Base-by-base conservation (phyloP, 2,113 vertebrate species). In the Xiphophorus couchianus region DNA sequence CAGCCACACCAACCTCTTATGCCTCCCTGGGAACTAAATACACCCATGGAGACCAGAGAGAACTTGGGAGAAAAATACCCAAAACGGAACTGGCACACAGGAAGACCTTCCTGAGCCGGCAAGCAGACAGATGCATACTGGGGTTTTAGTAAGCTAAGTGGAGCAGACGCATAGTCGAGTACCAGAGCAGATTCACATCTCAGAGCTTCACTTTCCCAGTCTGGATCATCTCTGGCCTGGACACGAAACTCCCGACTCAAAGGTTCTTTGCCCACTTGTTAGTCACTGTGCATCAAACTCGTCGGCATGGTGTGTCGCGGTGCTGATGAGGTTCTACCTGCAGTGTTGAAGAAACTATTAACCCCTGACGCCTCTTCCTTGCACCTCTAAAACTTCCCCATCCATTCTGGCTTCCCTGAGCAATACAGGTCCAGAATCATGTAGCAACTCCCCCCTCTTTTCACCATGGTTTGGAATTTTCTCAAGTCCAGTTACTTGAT, bases 361-460 rank as follows among this genome's bases (percentile, higher is more conserved):
- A 77, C 80, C 82, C 70, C 51, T 11, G 62, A 29, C 39, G 62
- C 75, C 44, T 71, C 62, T 62, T 61, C 74, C 10, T 60, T 66
- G 73, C 71, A 42, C 72, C 77, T 82, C 73, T 76, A 86, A 81
- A 86, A 81, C 75, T 77, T 73, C 22, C 70, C 71, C 69, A 72
- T 87, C 85, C 81, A 80, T 86, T 88, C 85, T 91, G 75, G 90
- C 65, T 84, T 87, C 70, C 92, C 80, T 83, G 84, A 93, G 93
- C 94, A 95, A 95, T 94, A 95, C 61, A 62, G 80, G 92, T 78
- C 78, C 89, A 93, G 92, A 94, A 82, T 86, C 85, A 95, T 95
- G 96, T 96, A 97, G 96, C 96, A 96, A 77, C 90, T 86, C 93
- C 79, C 63, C 79, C 8, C 61, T 66, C 78, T 77, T 73, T 76